These are phyloP conservation scores for Sus cebifrons DNA, from an alignment of 2,797 vertebrate species.

Conservation along the genomic window DNA sequence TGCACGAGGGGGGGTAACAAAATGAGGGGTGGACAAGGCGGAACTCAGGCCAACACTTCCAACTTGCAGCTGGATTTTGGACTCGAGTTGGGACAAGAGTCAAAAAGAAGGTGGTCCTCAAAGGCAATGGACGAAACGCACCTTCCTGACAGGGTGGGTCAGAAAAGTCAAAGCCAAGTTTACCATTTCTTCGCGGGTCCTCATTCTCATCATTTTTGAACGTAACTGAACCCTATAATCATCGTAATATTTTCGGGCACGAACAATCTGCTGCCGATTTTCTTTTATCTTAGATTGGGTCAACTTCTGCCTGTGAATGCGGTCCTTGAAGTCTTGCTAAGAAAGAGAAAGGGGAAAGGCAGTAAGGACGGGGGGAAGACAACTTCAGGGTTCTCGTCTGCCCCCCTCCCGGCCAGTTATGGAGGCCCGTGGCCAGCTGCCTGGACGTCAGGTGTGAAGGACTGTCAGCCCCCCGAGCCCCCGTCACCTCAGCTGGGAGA, in stretches of 20 bases:
- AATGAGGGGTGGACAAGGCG: neutral
- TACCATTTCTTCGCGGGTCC: conserved; percentile 96
- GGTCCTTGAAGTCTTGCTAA: conserved; percentile 94
- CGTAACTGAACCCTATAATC: conserved; percentile 95
- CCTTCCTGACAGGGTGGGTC: neutral
- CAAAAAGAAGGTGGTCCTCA: neutral
- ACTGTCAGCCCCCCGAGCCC: neutral
- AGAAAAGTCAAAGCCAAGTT: neutral
- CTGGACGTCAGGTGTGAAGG: no score
- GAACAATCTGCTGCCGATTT: conserved; percentile 94
- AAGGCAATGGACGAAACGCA: neutral
- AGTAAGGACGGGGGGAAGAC: neutral
- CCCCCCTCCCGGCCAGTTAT: neutral
- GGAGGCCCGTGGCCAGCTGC: neutral
- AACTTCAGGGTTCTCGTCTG: neutral
- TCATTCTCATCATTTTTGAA: conserved; percentile 94
- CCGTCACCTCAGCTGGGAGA: no score
- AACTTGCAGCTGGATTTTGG: neutral
- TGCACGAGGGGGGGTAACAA: neutral
- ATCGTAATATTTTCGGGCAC: conserved; percentile 95
- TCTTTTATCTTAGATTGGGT: conserved; percentile 94
- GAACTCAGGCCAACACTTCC: neutral
- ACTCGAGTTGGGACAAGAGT: conserved; percentile 22
- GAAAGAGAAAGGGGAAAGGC: conserved; percentile 1
- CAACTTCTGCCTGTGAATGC: conserved; percentile 93